A percentile compares a stretch with the other conserved stretches of the same genome.
Conservation (phyloP, 64 coral and sea anemone species). For the Dendronephthya gigantea region DNA sequence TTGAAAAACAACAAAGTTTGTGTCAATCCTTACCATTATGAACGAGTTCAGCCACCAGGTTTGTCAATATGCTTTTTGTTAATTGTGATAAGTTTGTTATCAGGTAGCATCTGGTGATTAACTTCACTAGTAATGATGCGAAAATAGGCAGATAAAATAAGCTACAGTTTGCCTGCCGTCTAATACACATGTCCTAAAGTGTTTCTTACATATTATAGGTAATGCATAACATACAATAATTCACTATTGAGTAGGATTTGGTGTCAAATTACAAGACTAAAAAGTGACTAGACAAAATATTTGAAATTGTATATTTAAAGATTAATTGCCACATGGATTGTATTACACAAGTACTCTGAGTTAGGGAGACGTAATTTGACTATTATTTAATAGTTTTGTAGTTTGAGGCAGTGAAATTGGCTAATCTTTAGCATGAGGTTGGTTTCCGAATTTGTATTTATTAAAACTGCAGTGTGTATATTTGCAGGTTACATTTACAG, state of each 20-base stretch:
- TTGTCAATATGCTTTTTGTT: not conserved
- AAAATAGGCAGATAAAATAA: not conserved
- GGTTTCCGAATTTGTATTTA: no score
- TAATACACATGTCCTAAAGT: no score
- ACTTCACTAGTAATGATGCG: not conserved
- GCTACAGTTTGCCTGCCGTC: not conserved
- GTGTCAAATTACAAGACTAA: not conserved
- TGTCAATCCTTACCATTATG: conserved; percentile 99
- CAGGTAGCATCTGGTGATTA: not conserved
- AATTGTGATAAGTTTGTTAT: not conserved
- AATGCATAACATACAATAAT: not conserved
- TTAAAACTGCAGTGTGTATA: not conserved
- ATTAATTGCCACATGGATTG: no score
- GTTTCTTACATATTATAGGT: not conserved
- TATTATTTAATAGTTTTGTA: no score
- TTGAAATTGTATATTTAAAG: no score
- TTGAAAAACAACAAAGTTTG: conserved; percentile 98
- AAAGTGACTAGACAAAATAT: no score
- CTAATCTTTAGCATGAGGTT: no score
- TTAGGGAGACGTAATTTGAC: no score
- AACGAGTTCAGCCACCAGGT: conserved; percentile 98
- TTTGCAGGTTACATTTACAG: not conserved
- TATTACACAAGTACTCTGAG: no score
- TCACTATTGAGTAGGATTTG: not conserved
- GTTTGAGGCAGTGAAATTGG: no score